Evolutionary conservation across 2,113 vertebrate species (phyloP).

Genomic region (Riparia riparia): DNA sequence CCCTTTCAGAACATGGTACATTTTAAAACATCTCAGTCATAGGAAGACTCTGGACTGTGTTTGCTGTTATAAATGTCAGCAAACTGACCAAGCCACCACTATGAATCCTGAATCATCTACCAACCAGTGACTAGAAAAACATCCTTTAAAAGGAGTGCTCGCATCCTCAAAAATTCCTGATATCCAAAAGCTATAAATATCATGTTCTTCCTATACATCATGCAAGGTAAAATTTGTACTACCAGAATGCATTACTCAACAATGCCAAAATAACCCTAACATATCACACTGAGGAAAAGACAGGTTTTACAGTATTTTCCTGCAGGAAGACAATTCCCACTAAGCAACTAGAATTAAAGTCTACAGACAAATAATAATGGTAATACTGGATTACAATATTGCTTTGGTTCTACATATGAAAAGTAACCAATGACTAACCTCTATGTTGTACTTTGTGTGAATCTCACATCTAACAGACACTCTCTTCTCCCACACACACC

Average conservation of each 20-base stretch:
- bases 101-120: background rate
- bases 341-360: background rate
- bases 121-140: background rate
- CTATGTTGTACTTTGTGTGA: background rate
- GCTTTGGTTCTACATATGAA: background rate
- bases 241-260: background rate
- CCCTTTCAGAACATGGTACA: background rate
- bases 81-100: background rate
- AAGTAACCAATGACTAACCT: background rate
- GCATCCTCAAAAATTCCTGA: background rate
- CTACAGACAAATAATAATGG: background rate
- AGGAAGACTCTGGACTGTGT: background rate
- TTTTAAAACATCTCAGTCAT: background rate
- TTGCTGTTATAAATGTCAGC: background rate
- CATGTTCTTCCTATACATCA: background rate
- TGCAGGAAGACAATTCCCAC: background rate
- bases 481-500: background rate
- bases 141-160: background rate
- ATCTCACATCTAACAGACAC: fast-evolving
- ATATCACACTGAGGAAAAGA: background rate
- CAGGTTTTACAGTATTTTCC: background rate
- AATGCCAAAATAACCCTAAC: background rate
- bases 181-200: background rate
- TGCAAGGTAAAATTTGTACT: background rate
- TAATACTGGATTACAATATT: background rate